Conservation (phyloP, 2,888 invertebrate species). For the Craniophora ligustri region DNA sequence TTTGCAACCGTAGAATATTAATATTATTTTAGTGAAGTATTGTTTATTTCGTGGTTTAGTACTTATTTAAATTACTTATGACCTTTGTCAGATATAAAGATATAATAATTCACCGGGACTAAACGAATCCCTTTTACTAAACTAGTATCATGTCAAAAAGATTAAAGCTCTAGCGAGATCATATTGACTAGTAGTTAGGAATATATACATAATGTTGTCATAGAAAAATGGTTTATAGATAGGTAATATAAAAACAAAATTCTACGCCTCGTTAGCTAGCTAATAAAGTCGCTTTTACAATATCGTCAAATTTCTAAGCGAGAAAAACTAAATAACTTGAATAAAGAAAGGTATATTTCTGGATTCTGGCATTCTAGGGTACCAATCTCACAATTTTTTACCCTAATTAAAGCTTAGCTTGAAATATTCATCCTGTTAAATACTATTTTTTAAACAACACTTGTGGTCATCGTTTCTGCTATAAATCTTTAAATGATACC, state of each 20-base stretch:
- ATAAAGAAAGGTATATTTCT: background rate
- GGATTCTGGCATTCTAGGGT: background rate
- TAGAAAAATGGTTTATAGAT: slow-evolving; percentile 13
- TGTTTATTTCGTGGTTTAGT: slow-evolving; percentile 11
- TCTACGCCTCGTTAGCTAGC: slow-evolving; percentile 6
- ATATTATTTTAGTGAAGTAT: background rate
- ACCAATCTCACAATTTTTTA: background rate
- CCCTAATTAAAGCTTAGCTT: background rate
- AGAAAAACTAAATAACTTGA: background rate
- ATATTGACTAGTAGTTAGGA: slow-evolving; percentile 41
- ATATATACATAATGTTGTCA: slow-evolving; percentile 21
- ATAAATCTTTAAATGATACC: background rate
- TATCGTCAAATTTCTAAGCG: background rate
- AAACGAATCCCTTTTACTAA: slow-evolving; percentile 9
- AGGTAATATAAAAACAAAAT: background rate
- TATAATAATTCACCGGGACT: background rate
- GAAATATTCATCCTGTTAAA: background rate
- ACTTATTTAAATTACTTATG: background rate
- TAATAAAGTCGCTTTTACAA: no score
- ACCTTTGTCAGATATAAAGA: background rate
- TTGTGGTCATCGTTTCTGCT: background rate
- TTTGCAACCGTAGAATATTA: background rate
- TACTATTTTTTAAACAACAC: background rate
- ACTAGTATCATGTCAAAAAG: slow-evolving; percentile 28
- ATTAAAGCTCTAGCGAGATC: slow-evolving; percentile 54